Evolutionary conservation across 2,797 vertebrate genomes (phyloP).

Genomic region (Megalops cyprinoides): DNA sequence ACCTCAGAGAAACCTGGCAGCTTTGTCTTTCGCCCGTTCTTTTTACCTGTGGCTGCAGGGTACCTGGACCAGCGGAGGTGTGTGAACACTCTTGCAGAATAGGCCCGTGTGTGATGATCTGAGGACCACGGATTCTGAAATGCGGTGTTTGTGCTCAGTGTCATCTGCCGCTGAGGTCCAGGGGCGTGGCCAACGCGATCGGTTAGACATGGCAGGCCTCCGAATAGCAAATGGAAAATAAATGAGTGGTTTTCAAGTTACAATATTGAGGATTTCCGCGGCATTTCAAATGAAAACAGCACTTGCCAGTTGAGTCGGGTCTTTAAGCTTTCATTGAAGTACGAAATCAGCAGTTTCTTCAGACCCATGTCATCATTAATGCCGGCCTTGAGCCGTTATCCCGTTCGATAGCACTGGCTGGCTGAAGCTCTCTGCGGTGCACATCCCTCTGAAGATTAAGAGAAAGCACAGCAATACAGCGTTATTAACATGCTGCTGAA

Average conservation of each 20-base stretch:
- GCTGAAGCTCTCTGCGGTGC: conserved; percentile 3
- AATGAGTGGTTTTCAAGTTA: conserved; percentile 18
- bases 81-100: neutral
- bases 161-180: neutral
- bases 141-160: conserved; percentile 8
- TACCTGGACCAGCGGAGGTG: neutral
- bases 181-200: conserved; percentile 14
- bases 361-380: conserved; percentile 7
- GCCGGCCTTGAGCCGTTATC: neutral
- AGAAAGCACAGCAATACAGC: neutral
- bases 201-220: conserved; percentile 9
- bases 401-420: neutral
- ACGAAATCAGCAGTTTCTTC: conserved; percentile 17
- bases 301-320: neutral
- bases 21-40: neutral
- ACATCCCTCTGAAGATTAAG: neutral
- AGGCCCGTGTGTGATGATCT: neutral
- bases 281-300: neutral
- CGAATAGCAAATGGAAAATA: conserved; percentile 8
- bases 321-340: conserved; percentile 5
- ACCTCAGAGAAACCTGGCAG: conserved; percentile 1
- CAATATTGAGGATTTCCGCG: conserved; percentile 13
- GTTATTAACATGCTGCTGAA: conserved; percentile 6
- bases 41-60: conserved; percentile 1
- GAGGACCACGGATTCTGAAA: neutral